phyloP scores from a whole-genome alignment of 2,797 vertebrate species.

The Dipus sagitta region DNA sequence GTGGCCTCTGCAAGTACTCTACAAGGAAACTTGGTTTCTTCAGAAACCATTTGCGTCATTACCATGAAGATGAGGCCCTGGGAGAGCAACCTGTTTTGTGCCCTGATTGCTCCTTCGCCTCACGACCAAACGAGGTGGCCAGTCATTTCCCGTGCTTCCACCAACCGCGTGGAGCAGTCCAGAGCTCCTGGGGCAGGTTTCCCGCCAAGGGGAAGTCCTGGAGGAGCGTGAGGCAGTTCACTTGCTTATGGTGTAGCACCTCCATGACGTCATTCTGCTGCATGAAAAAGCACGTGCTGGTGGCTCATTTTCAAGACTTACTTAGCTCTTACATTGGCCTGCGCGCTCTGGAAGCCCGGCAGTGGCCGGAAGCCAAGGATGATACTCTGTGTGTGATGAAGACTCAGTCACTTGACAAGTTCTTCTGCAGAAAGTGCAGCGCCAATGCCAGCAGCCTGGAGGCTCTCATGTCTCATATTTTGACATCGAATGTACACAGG shows the following conservation, averaged over 20 bases:
- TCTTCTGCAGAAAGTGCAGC: slow-evolving; percentile 95
- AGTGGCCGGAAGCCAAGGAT: slow-evolving; percentile 76
- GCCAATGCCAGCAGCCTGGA: slow-evolving; percentile 91
- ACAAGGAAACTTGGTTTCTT: slow-evolving; percentile 93
- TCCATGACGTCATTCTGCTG: slow-evolving; percentile 93
- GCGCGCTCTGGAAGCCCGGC: slow-evolving; percentile 76
- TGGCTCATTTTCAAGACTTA: slow-evolving; percentile 92
- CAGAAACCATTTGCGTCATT: slow-evolving; percentile 93
- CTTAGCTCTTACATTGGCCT: slow-evolving; percentile 92
- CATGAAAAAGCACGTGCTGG: slow-evolving; percentile 96
- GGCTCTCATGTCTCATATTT: slow-evolving; percentile 94
- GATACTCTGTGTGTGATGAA: slow-evolving; percentile 69
- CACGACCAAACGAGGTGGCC: slow-evolving; percentile 91
- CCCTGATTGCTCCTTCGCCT: slow-evolving; percentile 93
- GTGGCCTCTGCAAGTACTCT: slow-evolving; percentile 95
- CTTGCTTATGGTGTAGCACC: slow-evolving; percentile 93
- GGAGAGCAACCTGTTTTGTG: slow-evolving; percentile 93
- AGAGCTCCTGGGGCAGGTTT: slow-evolving; percentile 85
- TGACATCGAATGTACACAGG: slow-evolving; percentile 94
- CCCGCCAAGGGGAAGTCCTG: slow-evolving; percentile 86
- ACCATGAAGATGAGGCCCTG: slow-evolving; percentile 93
- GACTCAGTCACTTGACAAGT: slow-evolving; percentile 80
- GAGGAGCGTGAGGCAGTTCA: slow-evolving; percentile 89
- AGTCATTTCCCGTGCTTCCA: slow-evolving; percentile 96
- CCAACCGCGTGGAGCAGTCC: slow-evolving; percentile 79